Evolutionary conservation across 1,140 invertebrate species (phyloP).

Genomic region (Aphaenogaster rudis): DNA sequence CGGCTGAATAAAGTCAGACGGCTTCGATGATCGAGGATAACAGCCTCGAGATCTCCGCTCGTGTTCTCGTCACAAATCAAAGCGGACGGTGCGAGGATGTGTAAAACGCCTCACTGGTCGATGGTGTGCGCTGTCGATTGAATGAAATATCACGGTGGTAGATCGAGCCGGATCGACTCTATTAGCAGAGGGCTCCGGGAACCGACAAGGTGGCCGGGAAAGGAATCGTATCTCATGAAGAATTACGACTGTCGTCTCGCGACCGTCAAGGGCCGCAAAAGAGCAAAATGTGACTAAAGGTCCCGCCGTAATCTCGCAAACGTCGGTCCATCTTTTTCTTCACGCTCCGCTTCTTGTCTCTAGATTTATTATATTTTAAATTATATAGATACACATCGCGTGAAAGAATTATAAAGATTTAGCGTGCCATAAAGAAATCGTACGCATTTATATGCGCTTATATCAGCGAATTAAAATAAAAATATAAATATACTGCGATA

Average conservation of each 20-base stretch:
- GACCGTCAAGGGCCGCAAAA: background rate
- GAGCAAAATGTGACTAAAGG: conserved; percentile 34
- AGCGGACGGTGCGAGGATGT: background rate
- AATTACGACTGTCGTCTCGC: conserved; percentile 26
- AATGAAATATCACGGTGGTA: conserved; percentile 37
- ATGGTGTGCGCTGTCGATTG: conserved; percentile 20
- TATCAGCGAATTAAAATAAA: background rate
- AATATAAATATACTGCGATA: conserved; percentile 4
- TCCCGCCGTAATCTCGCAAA: conserved; percentile 12
- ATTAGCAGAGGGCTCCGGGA: conserved; percentile 13
- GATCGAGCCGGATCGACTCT: conserved; percentile 9
- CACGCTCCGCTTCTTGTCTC: background rate
- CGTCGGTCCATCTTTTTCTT: background rate
- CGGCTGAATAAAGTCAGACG: conserved; percentile 27
- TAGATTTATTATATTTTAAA: conserved; percentile 5
- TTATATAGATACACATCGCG: background rate
- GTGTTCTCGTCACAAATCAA: conserved; percentile 41
- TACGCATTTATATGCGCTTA: background rate
- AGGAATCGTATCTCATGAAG: conserved; percentile 31
- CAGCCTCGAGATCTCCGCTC: conserved; percentile 6
- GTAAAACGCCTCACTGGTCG: conserved; percentile 3
- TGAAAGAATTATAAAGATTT: background rate
- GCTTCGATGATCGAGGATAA: conserved; percentile 26
- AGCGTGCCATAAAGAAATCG: background rate
- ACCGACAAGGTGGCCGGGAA: background rate